Evolutionary conservation across 2,113 vertebrate genomes (phyloP), one percentile per base, ranked within the genome.

Genomic region (Eptesicus fuscus): DNA sequence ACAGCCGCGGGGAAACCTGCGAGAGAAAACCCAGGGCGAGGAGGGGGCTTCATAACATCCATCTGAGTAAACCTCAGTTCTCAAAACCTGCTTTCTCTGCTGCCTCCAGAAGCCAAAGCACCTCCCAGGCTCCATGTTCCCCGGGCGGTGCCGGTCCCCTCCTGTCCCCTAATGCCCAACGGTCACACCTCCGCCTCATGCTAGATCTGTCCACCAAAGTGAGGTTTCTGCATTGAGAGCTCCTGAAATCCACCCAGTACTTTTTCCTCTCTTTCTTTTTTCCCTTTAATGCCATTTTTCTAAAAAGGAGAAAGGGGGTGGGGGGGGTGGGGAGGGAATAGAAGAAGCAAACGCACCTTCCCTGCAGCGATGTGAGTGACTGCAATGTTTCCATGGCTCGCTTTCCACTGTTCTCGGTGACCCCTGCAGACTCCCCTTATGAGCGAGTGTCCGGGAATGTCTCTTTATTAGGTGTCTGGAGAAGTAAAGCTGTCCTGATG

Each of bases 381-480:
- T 59, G 90, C 74, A 69, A n/a, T 76, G 98, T 98, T 98, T 97
- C 98, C 98, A 98, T 98, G 98, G 98, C 95, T 98, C 86, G 83
- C 94, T 97, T 97, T 97, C 97, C 97, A 92, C 97, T 97, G 98
- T 96, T 98, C 97, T 92, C 70, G 11, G 87, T 98, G 98, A 98
- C 98, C 98, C 98, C 98, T 96, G 96, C 97, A 94, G 98, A 96
- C 98, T 98, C 98, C 98, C 98, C 98, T 98, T 98, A 98, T 98
- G 98, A 98, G 98, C 95, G 97, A 97, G 98, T 98, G 98, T 98
- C 98, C 98, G 97, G 98, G 98, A 98, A 98, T 98, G 98, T 97
- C 98, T 98, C 98, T 98, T 98, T 98, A 98, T 97, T 97, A 98
- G 98, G 98, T 98, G 98, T 98, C 98, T 98, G 86, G 96, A 98